phyloP scores from a whole-genome alignment of 1,140 invertebrate species.

The Lepidurus arcticus region DNA sequence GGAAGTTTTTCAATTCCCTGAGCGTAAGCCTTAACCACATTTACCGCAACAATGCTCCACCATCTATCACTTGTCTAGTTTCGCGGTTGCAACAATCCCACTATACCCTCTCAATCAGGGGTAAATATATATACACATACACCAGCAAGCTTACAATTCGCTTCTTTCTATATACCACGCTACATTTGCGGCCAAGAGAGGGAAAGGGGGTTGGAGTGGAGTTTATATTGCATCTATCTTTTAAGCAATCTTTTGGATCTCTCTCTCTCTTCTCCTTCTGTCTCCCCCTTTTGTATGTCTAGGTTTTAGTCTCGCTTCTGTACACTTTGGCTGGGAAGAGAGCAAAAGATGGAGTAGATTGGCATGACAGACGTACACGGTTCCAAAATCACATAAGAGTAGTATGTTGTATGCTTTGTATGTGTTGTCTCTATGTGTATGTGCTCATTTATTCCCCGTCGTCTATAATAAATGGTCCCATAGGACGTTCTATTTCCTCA shows the following conservation, averaged over 20 bases:
- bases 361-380: background rate
- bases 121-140: background rate
- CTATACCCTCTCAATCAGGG: background rate
- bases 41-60: background rate
- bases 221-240: background rate
- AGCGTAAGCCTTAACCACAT: background rate
- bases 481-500: background rate
- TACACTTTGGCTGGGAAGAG: background rate
- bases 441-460: background rate
- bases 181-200: background rate
- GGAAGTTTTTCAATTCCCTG: background rate
- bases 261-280: background rate
- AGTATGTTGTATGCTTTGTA: background rate
- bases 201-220: background rate
- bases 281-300: too few relatives aligned
- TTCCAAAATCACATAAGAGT: background rate
- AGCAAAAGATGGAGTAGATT: background rate
- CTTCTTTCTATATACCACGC: background rate
- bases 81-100: background rate
- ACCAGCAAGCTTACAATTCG: background rate
- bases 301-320: too few relatives aligned
- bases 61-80: background rate
- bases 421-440: background rate
- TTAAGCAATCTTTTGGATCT: background rate
- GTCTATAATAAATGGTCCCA: background rate